Evolutionary conservation across 2,888 invertebrate species (phyloP).

Genomic region (Ariolimax columbianus): DNA sequence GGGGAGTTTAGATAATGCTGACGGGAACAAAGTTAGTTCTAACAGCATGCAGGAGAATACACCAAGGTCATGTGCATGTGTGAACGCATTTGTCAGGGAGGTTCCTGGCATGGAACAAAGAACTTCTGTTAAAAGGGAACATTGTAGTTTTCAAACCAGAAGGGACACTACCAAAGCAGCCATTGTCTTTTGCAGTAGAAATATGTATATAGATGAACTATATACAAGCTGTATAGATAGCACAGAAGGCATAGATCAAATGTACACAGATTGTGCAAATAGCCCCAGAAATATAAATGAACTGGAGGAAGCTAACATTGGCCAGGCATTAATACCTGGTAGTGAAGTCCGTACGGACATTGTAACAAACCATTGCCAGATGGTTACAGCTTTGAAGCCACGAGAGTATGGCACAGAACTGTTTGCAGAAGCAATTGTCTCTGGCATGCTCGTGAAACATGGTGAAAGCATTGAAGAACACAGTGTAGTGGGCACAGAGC

Average conservation of each 20-base stretch:
- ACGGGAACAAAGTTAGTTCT: neutral
- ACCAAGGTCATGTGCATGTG: neutral
- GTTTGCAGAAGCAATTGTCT: neutral
- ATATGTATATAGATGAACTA: constrained; percentile 19
- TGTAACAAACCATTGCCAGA: neutral
- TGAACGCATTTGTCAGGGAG: neutral
- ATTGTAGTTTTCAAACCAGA: neutral
- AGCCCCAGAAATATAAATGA: neutral
- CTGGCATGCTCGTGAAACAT: neutral
- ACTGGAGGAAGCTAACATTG: neutral
- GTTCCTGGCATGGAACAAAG: neutral
- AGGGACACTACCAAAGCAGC: too few species aligned
- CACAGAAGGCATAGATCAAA: neutral
- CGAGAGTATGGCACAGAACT: neutral
- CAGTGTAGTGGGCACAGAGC: neutral
- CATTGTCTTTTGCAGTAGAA: neutral
- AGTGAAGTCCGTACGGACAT: neutral
- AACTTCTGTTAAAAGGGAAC: neutral
- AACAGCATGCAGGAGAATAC: neutral
- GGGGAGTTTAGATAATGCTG: neutral
- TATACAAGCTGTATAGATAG: neutral
- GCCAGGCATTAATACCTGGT: neutral
- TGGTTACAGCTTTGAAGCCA: neutral
- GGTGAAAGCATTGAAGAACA: too few species aligned
- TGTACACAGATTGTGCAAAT: neutral